Conservation (phyloP, 2,888 invertebrate genomes). For the Ommatoiulus sabulosus region DNA sequence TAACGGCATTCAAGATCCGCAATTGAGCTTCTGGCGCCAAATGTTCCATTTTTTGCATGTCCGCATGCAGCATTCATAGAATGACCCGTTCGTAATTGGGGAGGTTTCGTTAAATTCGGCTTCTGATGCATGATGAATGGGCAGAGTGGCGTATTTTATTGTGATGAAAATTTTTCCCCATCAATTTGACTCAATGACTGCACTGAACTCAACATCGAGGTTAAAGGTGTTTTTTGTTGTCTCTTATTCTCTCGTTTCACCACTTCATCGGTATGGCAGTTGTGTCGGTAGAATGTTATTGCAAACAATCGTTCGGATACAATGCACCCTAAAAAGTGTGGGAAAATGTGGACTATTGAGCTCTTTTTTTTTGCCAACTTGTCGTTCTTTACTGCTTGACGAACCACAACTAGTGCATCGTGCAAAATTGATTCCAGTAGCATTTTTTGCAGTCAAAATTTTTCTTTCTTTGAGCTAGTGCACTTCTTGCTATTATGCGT, state of each 20-base stretch:
- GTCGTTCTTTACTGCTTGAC: constrained; percentile 19
- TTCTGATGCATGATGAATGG: background rate
- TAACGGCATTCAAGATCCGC: background rate
- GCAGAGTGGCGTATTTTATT: background rate
- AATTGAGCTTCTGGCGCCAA: background rate
- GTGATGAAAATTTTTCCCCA: constrained; percentile 19
- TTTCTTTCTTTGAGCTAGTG: background rate
- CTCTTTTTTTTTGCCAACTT: background rate
- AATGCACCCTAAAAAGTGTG: constrained; percentile 19
- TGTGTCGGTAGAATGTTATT: constrained; percentile 19
- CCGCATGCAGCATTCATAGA: background rate
- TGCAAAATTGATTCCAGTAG: constrained; percentile 18
- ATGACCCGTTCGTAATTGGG: background rate
- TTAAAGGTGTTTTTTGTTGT: constrained; percentile 19
- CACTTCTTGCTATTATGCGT: constrained; percentile 2
- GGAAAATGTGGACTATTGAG: background rate
- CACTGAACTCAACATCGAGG: background rate
- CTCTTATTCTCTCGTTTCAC: background rate
- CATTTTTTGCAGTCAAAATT: background rate
- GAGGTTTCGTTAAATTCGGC: background rate
- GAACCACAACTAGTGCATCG: constrained; percentile 19
- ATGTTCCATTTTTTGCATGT: background rate
- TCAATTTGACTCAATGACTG: constrained; percentile 10
- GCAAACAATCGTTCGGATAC: constrained; percentile 19
- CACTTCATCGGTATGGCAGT: constrained; percentile 19